Conservation (phyloP, 2,113 vertebrate species). For the Bothrops jararaca region DNA sequence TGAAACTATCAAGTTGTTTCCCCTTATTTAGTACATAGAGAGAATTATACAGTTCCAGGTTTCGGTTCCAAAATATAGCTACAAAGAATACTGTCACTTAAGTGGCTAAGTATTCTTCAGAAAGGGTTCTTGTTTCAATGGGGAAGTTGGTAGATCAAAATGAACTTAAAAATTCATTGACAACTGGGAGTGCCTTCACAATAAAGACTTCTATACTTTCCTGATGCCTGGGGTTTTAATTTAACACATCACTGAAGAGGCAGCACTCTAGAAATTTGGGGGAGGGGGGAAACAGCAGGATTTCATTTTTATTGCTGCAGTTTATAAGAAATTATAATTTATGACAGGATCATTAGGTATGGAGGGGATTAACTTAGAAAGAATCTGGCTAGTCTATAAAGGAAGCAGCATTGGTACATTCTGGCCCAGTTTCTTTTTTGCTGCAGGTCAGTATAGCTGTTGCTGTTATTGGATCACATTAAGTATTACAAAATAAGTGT, state of each 20-base stretch:
- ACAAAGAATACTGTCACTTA: slow-evolving; percentile 15
- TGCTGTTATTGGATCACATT: neutral
- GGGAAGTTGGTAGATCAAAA: slow-evolving; percentile 26
- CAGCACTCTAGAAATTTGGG: slow-evolving; percentile 49
- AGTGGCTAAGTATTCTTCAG: slow-evolving; percentile 30
- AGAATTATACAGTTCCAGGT: neutral
- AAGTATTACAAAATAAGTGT: neutral
- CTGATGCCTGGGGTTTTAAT: slow-evolving; percentile 77
- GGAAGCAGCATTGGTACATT: slow-evolving; percentile 10
- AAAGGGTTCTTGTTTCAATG: slow-evolving; percentile 33
- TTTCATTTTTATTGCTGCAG: slow-evolving; percentile 71
- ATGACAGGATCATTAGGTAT: slow-evolving; percentile 76
- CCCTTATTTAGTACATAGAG: neutral
- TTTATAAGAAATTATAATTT: slow-evolving; percentile 76
- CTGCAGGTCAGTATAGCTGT: neutral
- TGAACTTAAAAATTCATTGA: slow-evolving; percentile 44
- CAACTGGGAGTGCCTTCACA: slow-evolving; percentile 50
- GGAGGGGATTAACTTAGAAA: slow-evolving; percentile 59
- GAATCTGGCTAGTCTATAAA: slow-evolving; percentile 31
- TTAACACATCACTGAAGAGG: slow-evolving; percentile 78
- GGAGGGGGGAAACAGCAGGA: slow-evolving; percentile 50
- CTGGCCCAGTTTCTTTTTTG: slow-evolving; percentile 16
- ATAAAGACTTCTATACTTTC: slow-evolving; percentile 60
- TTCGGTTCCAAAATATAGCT: slow-evolving; percentile 5
- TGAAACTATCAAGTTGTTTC: neutral